Evolutionary conservation across 2,797 vertebrate genomes (phyloP), one percentile per base, ranked within the genome.

Genomic region (Eulemur albifrons): DNA sequence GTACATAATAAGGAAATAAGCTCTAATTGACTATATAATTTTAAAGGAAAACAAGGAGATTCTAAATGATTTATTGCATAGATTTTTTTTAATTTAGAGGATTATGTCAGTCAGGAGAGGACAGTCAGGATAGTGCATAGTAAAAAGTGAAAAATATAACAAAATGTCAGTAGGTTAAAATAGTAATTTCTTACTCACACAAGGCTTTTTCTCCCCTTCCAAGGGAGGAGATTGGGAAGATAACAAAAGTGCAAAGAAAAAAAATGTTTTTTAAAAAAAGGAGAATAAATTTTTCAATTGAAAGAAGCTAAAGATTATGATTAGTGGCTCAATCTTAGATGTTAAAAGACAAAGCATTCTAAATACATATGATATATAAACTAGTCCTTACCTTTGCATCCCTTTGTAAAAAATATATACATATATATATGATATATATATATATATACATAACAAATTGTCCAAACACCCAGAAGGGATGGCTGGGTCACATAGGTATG

Each of bases 261-360:
- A 97, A 57, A 77, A 79, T 17, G 45, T n/a, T 79, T 17, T 10
- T 6, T n/a, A 14, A 77, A 40, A 65, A 92, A 61, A 32, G n/a
- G 20, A 77, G 61, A 85, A 81, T 4, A 87, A 35, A 2, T 35
- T 75, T 95, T 90, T 81, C 40, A 86, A 72, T 52, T 38, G 70
- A 89, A 97, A 93, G 48, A 87, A 95, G 30, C 27, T 61, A 79
- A 96, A 91, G 35, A 79, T 67, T 91, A 18, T 61, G 45, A 92
- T 70, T 65, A 88, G 54, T 30, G 52, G 23, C 20, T 80, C 40
- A 21, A 81, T 0, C 21, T 11, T 73, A 59, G 63, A 88, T 50
- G 32, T 95, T 23, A 63, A 23, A 50, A 90, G 57, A 57, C n/a
- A 85, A 80, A 88, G n/a, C 4, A n/a, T 82, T 70, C 15, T 91